Percentiles rank a stretch among this genome's conserved stretches.
Evolutionary conservation across 2,888 invertebrate species (phyloP).

Genomic region (Myopa tessellatipennis): DNA sequence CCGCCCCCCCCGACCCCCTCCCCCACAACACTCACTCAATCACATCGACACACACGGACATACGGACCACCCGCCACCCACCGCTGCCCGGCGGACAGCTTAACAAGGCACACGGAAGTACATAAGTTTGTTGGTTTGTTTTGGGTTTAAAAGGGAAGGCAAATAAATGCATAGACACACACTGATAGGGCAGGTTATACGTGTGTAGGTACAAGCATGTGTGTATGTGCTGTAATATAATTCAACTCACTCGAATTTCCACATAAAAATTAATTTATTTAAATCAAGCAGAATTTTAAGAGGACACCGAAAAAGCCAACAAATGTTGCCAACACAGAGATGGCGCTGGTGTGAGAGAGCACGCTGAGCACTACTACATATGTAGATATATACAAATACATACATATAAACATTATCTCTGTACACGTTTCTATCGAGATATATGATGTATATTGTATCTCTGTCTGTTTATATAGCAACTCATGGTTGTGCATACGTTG

Average conservation of each 20-base stretch:
- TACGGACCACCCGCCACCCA: not conserved
- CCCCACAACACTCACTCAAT: too few species aligned
- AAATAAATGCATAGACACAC: too few species aligned
- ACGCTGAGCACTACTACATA: too few species aligned
- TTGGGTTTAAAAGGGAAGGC: not conserved
- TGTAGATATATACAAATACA: constrained; percentile 1
- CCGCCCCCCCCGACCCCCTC: too few species aligned
- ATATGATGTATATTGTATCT: not conserved
- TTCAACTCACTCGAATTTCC: constrained; percentile 22
- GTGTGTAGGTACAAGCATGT: not conserved
- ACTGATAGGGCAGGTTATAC: too few species aligned
- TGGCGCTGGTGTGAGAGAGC: constrained; percentile 10
- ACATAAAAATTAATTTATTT: constrained; percentile 37
- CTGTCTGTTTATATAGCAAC: constrained; percentile 7
- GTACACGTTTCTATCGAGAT: not conserved
- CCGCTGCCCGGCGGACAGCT: not conserved
- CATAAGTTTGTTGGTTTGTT: not conserved
- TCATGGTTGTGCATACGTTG: constrained; percentile 8
- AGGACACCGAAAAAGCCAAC: constrained; percentile 22
- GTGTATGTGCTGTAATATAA: not conserved
- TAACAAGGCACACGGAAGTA: not conserved
- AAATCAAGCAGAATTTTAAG: constrained; percentile 31
- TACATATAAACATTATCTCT: not conserved
- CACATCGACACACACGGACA: not conserved
- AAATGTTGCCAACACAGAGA: not conserved